Evolutionary conservation across 1,140 invertebrate species (phyloP).

Genomic region (Drosophila varians): DNA sequence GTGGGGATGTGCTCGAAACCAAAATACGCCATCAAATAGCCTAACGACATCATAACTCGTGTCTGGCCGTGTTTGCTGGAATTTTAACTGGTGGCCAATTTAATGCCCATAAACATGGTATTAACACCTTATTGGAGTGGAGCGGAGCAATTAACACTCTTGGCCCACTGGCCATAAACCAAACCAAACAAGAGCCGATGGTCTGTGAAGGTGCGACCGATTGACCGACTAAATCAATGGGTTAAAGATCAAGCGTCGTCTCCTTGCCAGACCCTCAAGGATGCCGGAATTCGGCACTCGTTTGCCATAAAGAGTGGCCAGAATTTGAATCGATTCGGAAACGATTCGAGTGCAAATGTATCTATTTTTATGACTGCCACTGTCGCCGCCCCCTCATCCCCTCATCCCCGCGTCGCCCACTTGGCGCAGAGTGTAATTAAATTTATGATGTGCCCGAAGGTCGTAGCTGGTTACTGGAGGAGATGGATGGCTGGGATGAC

Average conservation of each 20-base stretch:
- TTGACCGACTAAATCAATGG: slow-evolving; percentile 40
- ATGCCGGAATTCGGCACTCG: slow-evolving; percentile 27
- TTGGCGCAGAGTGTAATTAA: slow-evolving; percentile 43
- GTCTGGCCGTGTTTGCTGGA: slow-evolving; percentile 46
- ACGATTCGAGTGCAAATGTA: slow-evolving; percentile 51
- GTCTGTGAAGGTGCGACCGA: slow-evolving; percentile 24
- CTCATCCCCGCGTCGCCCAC: background rate
- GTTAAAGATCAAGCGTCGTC: slow-evolving; percentile 18
- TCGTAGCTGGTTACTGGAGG: slow-evolving; percentile 32
- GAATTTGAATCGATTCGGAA: slow-evolving; percentile 26
- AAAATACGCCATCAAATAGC: slow-evolving; percentile 48
- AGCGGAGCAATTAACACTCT: slow-evolving; percentile 70
- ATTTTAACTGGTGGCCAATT: slow-evolving; percentile 74
- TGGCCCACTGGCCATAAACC: slow-evolving; percentile 65
- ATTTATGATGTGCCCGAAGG: slow-evolving; percentile 61
- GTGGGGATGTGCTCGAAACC: slow-evolving; percentile 13
- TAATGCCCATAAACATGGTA: slow-evolving; percentile 75
- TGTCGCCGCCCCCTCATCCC: slow-evolving; percentile 9
- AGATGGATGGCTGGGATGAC: background rate
- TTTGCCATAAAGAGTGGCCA: slow-evolving; percentile 19
- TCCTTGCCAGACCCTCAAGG: background rate
- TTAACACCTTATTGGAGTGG: slow-evolving; percentile 71
- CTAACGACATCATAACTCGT: slow-evolving; percentile 71
- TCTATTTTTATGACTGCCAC: slow-evolving; percentile 56
- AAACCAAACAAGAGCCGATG: slow-evolving; percentile 28